Evolutionary conservation across 1,140 invertebrate genomes (phyloP), one percentile per base, ranked within the genome.

Genomic region (Phthorimaea operculella): DNA sequence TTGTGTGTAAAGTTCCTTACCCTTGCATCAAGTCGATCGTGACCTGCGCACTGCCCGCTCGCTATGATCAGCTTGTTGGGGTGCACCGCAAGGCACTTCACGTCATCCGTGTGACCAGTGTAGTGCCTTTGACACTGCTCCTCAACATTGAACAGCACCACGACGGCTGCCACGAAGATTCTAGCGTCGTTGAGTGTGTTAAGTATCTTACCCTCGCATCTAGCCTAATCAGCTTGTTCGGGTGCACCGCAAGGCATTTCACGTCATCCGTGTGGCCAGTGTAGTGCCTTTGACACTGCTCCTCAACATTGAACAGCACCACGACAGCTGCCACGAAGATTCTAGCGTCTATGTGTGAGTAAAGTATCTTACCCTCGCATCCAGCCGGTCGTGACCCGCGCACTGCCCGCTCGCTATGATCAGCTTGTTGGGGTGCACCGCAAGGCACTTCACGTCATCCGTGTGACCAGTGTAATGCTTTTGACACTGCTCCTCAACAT

Each of bases 391-490:
- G 65, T 93, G 91, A 7, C 94, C 94, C 15, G 93, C 92, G 54
- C 92, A 91, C 85, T 98, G 96, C 10, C 96, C 96, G 39, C 93
- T 95, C 0, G 96, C 96, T 28, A 98, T 90, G 6, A 96, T 81
- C 69, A 97, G 86, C 85, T 96, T 96, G 83, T 98, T 98, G 8
- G 96, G 96, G 83, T 98, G 96, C 52, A 98, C 89, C 0, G 95
- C 92, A 54, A 98, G 84, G 81, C 96, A 96, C 84, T 97, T 97
- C 42, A 98, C 92, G 76, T 98, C 96, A 79, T 97, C 95, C 0
- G 94, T 97, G 72, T 98, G 96, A 1, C 94, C 96, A 7, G 95
- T 84, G 86, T 98, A 98, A 80, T 98, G 95, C 54, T 96, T 87
- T 76, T 98, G 96, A 64, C 90, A 92, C 63, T 96, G 92, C 70